A percentile compares a stretch with the other conserved stretches of the same genome.
These are phyloP conservation scores for Chrysomallon squamiferum DNA, from an alignment of 1,140 invertebrate species.

Conservation along the genomic window DNA sequence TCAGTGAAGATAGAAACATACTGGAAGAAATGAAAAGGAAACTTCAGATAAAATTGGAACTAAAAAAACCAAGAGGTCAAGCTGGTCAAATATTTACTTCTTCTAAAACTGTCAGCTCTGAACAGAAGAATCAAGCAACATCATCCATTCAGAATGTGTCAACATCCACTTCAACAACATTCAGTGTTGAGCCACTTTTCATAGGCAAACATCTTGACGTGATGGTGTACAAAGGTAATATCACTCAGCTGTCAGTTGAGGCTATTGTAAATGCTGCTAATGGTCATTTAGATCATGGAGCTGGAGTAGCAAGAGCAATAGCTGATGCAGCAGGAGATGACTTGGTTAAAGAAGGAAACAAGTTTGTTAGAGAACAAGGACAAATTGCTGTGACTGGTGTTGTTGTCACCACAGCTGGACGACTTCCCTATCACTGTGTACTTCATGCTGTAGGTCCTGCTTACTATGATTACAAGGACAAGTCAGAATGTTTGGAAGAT, in stretches of 20 bases:
- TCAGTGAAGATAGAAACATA: too few relatives aligned
- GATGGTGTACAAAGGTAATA: slow-evolving; percentile 3
- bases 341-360: slow-evolving; percentile 24
- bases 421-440: slow-evolving; percentile 19
- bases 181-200: neutral
- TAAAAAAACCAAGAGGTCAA: too few relatives aligned
- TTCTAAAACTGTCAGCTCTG: too few relatives aligned
- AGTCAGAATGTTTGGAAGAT: slow-evolving; percentile 6
- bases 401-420: slow-evolving; percentile 19
- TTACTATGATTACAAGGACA: slow-evolving; percentile 16
- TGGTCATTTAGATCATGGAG: slow-evolving; percentile 21
- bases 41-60: too few relatives aligned
- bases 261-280: slow-evolving; percentile 41
- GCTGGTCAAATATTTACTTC: too few relatives aligned
- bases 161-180: too few relatives aligned
- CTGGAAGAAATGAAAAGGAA: too few relatives aligned
- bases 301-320: slow-evolving; percentile 30
- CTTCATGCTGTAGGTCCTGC: slow-evolving; percentile 31
- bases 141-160: too few relatives aligned
- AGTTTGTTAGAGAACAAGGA: slow-evolving; percentile 4
- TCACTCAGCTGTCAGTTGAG: slow-evolving; percentile 14
- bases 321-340: slow-evolving; percentile 28
- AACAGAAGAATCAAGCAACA: too few relatives aligned
- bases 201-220: neutral
- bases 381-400: slow-evolving; percentile 10